Evolutionary conservation across 2,888 invertebrate species (phyloP).

Genomic region (Drosophila crucigera): DNA sequence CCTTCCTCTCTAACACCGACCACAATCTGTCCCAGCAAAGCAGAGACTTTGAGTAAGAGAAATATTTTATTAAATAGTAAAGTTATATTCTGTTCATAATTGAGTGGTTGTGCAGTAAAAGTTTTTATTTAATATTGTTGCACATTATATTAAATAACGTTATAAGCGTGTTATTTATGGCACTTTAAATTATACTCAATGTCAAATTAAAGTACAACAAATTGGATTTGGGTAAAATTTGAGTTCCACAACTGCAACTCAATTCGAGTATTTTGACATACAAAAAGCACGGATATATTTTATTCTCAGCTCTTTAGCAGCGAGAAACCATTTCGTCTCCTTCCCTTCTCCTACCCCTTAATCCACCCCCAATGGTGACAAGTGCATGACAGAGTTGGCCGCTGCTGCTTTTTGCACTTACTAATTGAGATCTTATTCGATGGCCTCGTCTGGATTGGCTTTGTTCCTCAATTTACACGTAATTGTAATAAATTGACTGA

Average conservation of each 20-base stretch:
- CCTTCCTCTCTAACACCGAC: background rate
- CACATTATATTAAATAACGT: background rate
- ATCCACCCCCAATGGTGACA: background rate
- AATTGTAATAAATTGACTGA: constrained; percentile 77
- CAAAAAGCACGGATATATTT: background rate
- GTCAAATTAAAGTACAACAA: background rate
- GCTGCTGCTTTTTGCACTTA: constrained; percentile 30
- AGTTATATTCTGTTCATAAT: background rate
- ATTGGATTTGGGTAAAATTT: background rate
- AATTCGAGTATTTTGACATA: background rate
- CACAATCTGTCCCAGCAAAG: background rate
- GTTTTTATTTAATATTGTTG: background rate
- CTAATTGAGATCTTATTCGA: constrained; percentile 41
- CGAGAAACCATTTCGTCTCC: constrained; percentile 22
- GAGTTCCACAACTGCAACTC: background rate
- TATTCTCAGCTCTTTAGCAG: constrained; percentile 15
- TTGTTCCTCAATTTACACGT: constrained; percentile 78
- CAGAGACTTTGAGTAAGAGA: background rate
- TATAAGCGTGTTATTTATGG: background rate
- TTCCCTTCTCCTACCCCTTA: background rate
- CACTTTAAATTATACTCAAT: background rate
- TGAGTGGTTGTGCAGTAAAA: background rate
- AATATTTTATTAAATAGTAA: background rate
- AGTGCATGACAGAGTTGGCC: constrained; percentile 29
- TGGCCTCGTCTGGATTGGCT: constrained; percentile 60